Conservation (phyloP, 2,797 vertebrate species). For the Melopsittacus undulatus region DNA sequence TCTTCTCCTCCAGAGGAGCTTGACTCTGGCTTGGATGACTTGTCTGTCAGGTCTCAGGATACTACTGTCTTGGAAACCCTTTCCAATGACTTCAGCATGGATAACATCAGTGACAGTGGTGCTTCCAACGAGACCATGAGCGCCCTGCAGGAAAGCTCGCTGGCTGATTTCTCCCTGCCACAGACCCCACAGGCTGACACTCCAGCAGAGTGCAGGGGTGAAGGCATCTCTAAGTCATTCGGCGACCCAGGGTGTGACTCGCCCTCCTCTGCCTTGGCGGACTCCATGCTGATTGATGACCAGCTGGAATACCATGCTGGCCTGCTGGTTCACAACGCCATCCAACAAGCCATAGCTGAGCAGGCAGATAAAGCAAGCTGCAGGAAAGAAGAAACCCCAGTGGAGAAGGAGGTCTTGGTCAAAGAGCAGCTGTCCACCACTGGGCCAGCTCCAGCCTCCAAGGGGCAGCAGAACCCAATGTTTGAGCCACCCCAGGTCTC, state of each 20-base stretch:
- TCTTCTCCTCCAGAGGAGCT: slow-evolving; percentile 88
- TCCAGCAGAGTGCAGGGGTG: slow-evolving; percentile 80
- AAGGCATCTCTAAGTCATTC: slow-evolving; percentile 77
- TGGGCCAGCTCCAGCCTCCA: slow-evolving; percentile 20
- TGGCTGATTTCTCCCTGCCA: slow-evolving; percentile 85
- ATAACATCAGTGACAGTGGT: slow-evolving; percentile 93
- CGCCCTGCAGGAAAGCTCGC: slow-evolving; percentile 81
- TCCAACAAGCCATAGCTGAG: slow-evolving; percentile 90
- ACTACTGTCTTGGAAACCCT: slow-evolving; percentile 87
- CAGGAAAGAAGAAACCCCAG: background rate
- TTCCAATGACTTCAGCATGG: slow-evolving; percentile 91
- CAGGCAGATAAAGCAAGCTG: slow-evolving; percentile 73
- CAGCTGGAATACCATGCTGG: slow-evolving; percentile 91
- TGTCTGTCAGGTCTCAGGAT: slow-evolving; percentile 94
- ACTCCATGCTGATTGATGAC: slow-evolving; percentile 79
- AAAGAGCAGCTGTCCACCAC: slow-evolving; percentile 18
- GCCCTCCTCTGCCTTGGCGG: slow-evolving; percentile 64
- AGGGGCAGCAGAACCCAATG: slow-evolving; percentile 50
- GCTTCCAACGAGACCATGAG: slow-evolving; percentile 85
- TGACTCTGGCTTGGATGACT: slow-evolving; percentile 92
- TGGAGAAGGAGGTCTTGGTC: slow-evolving; percentile 31
- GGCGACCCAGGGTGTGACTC: slow-evolving; percentile 76
- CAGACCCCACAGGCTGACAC: slow-evolving; percentile 87
- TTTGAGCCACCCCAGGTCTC: slow-evolving; percentile 81
- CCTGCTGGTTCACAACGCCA: slow-evolving; percentile 90